phyloP scores from a whole-genome alignment of 2,797 vertebrate species.

The Chiroxiphia lanceolata region DNA sequence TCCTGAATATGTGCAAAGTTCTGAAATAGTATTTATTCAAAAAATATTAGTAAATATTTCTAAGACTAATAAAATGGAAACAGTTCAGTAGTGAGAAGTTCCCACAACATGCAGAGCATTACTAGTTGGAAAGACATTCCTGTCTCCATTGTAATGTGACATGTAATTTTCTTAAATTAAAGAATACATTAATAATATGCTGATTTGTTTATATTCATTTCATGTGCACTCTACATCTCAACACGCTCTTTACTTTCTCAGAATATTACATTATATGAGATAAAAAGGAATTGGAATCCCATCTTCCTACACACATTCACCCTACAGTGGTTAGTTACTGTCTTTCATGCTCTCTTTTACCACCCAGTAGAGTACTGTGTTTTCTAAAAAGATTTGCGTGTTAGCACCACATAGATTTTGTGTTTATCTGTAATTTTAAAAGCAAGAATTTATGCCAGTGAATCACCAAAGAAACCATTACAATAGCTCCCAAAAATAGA shows the following conservation, averaged over 20 bases:
- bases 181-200: neutral
- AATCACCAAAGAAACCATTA: neutral
- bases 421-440: neutral
- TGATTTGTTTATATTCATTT: neutral
- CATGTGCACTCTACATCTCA: neutral
- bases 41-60: neutral
- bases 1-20: neutral
- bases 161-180: neutral
- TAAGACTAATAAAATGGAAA: neutral
- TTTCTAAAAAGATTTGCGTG: neutral
- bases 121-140: neutral
- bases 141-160: neutral
- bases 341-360: neutral
- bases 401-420: neutral
- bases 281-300: neutral
- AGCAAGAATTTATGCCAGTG: neutral
- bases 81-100: neutral
- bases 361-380: neutral
- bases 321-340: neutral
- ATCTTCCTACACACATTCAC: neutral
- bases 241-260: neutral
- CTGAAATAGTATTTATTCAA: neutral
- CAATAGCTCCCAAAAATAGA: neutral
- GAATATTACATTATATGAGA: neutral
- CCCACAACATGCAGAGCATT: neutral